A percentile compares a stretch with the other conserved stretches of the same genome.
Evolutionary conservation across 1,140 invertebrate species (phyloP).

Genomic region (Diplogasteroides magnus): DNA sequence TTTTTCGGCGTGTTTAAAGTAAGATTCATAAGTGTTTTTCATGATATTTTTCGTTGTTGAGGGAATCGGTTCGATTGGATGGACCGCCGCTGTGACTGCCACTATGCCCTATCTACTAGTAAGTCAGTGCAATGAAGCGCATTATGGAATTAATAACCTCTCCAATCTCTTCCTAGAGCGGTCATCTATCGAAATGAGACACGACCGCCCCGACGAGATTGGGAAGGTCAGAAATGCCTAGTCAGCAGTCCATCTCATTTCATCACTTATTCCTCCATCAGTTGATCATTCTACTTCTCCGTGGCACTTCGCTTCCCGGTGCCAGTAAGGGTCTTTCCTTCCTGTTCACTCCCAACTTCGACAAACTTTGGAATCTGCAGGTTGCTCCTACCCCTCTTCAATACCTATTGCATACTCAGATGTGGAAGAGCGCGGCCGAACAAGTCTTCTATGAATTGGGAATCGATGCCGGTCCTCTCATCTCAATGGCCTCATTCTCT

Average conservation of each 20-base stretch:
- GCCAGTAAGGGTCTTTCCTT: slow-evolving; percentile 39
- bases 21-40: background rate
- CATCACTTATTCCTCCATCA: too few species aligned
- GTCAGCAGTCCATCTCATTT: too few species aligned
- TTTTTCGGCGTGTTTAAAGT: slow-evolving; percentile 51
- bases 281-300: slow-evolving; percentile 46
- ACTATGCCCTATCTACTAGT: slow-evolving; percentile 36
- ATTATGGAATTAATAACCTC: slow-evolving; percentile 15
- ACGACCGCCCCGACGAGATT: too few species aligned
- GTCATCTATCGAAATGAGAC: too few species aligned
- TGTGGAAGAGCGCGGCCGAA: slow-evolving; percentile 52
- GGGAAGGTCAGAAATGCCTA: too few species aligned
- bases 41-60: background rate
- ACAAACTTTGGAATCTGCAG: slow-evolving; percentile 39
- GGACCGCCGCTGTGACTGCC: slow-evolving; percentile 47
- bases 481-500: slow-evolving; percentile 50
- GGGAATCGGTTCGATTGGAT: slow-evolving; percentile 51
- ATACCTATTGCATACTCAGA: slow-evolving; percentile 23
- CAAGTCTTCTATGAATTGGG: slow-evolving; percentile 52
- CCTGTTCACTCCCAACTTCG: slow-evolving; percentile 38
- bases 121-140: slow-evolving; percentile 16
- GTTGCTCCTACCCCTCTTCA: slow-evolving; percentile 12
- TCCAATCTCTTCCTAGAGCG: too few species aligned
- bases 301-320: slow-evolving; percentile 43
- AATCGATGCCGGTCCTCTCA: slow-evolving; percentile 50